phyloP scores from a whole-genome alignment of 1,140 invertebrate genomes.

The Diabrotica undecimpunctata region DNA sequence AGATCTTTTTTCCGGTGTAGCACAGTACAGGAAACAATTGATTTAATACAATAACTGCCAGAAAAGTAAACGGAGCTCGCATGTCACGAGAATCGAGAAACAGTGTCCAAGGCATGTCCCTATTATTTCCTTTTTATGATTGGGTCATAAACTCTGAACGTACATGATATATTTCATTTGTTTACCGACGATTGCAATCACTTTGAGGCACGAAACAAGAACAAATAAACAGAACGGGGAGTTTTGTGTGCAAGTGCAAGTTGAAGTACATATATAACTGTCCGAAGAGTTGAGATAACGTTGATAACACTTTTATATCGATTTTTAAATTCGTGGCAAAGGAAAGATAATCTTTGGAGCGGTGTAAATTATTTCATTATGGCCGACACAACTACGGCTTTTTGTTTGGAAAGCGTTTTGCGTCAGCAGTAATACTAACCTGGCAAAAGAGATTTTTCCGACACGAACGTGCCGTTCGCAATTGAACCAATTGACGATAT shows the following conservation, averaged over 20 bases:
- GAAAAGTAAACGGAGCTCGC: neutral
- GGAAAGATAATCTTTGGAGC: neutral
- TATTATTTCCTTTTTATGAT: neutral
- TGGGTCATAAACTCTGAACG: neutral
- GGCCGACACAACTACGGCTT: no score
- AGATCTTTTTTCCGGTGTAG: no score
- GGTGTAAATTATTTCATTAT: no score
- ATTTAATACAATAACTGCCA: neutral
- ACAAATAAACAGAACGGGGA: conserved; percentile 10
- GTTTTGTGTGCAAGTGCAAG: neutral
- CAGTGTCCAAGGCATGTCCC: neutral
- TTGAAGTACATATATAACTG: neutral
- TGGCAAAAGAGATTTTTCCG: no score
- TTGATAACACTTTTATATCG: neutral
- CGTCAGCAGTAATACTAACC: no score
- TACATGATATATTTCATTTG: conserved; percentile 8
- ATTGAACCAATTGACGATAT: no score
- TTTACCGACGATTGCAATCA: conserved; percentile 17
- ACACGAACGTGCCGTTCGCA: no score
- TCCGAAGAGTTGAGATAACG: neutral
- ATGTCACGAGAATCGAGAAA: neutral
- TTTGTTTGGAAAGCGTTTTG: no score
- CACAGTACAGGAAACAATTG: neutral
- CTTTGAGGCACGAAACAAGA: conserved; percentile 14
- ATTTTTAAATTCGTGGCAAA: neutral